Base-by-base conservation (phyloP, 2,113 vertebrate genomes). In the Ptilorrhoa leucosticta region DNA sequence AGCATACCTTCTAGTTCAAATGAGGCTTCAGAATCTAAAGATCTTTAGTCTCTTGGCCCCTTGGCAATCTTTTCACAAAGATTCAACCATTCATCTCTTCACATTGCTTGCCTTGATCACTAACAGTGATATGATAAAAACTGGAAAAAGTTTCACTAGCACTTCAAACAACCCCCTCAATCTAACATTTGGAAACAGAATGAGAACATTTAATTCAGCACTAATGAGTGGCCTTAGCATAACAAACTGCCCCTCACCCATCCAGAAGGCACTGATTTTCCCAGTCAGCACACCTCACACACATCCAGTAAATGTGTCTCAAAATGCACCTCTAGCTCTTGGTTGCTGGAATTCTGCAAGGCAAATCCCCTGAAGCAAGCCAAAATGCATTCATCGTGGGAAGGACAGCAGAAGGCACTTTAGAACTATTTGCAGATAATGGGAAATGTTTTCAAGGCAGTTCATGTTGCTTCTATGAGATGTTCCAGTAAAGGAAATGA, bases 371-470 rank as follows among this genome's bases (percentile, higher is more conserved):
- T 39, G 56, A 94, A 95, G 79, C 47, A 88, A 96, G 86, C 79
- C 85, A 93, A 92, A 96, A 89, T 39, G 76, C 58, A 93, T 75
- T 92, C 58, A 89, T 66, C 1, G 0, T 0, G 0, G 79, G 72
- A 95, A 90, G 71, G 72, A 81, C 51, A 92, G 23, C 40, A 77
- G 68, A 94, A 92, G 94, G 83, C 90, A 94, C 92, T 97, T 97
- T 81, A 96, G 47, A 93, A 70, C 30, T 58, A 81, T 71, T 94
- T 94, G 66, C 40, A 92, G 83, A 92, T 94, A 97, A 96, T 90
- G 76, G 90, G 84, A 94, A 90, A 78, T 39, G 8, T 93, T 96
- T 97, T 89, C 71, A 95, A 95, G 47, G 18, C 37, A 94, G 87
- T 88, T 88, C 44, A 75, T 90, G 47, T 64, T 75, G 80, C 60